phyloP scores from a whole-genome alignment of 2,888 invertebrate genomes.

The Hirtodrosophila histrioides region DNA sequence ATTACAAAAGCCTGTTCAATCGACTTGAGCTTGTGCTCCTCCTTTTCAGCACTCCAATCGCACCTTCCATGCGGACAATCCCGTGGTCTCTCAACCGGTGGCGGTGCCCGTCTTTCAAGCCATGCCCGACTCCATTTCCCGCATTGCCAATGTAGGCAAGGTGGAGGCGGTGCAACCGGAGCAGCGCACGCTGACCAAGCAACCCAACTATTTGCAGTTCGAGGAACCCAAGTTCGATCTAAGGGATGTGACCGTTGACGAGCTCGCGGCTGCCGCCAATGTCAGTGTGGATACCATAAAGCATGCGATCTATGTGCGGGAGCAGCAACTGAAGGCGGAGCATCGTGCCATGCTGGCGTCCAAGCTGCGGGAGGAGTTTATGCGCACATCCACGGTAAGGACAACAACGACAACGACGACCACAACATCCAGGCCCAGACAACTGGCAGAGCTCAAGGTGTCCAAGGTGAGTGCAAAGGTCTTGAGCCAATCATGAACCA shows the following conservation, averaged over 20 bases:
- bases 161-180: slow-evolving; percentile 30
- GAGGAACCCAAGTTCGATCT: slow-evolving; percentile 82
- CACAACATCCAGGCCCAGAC: slow-evolving; percentile 57
- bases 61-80: slow-evolving; percentile 80
- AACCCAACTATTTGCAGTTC: slow-evolving; percentile 81
- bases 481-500: not conserved
- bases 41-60: slow-evolving; percentile 71
- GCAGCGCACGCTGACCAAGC: slow-evolving; percentile 57
- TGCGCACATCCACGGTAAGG: slow-evolving; percentile 85
- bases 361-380: slow-evolving; percentile 81
- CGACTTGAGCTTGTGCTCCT: not conserved
- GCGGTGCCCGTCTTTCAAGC: slow-evolving; percentile 85
- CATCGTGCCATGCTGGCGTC: slow-evolving; percentile 83
- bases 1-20: too few relatives aligned
- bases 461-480: slow-evolving; percentile 67
- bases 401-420: slow-evolving; percentile 84
- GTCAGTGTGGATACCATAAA: slow-evolving; percentile 91
- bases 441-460: slow-evolving; percentile 72
- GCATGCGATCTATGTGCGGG: slow-evolving; percentile 89
- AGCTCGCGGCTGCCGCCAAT: slow-evolving; percentile 89
- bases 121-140: slow-evolving; percentile 85
- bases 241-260: slow-evolving; percentile 84
- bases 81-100: slow-evolving; percentile 65
- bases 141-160: slow-evolving; percentile 68
- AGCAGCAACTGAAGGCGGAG: slow-evolving; percentile 88